These are phyloP conservation scores for Formica selysi DNA, from an alignment of 1,140 invertebrate genomes.

Conservation along the genomic window DNA sequence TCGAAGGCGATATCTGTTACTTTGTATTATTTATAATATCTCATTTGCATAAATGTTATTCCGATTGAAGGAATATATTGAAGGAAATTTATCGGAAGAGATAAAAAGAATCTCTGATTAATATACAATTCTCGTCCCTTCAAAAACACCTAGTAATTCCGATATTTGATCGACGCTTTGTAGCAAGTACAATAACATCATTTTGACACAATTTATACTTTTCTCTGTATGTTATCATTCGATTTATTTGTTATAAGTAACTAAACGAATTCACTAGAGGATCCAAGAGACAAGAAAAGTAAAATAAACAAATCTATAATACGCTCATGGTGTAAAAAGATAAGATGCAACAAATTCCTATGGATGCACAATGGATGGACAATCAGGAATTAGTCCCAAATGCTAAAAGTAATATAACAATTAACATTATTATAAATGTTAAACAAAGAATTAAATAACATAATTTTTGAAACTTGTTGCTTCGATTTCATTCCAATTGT, in stretches of 20 bases:
- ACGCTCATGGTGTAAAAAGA: neutral
- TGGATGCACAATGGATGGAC: neutral
- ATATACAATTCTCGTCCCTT: neutral
- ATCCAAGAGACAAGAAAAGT: neutral
- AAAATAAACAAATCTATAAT: neutral
- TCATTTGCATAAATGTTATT: constrained; percentile 34
- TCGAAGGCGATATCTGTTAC: constrained; percentile 65
- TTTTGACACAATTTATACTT: constrained; percentile 12
- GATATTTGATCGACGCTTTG: neutral
- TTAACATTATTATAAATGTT: neutral
- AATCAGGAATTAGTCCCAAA: constrained; percentile 19
- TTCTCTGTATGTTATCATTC: neutral
- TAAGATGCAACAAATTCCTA: neutral
- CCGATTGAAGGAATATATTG: neutral
- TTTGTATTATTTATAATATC: constrained; percentile 24
- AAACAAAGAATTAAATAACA: neutral
- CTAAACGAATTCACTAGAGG: neutral
- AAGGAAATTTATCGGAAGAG: neutral
- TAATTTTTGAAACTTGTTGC: neutral
- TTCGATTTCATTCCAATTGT: neutral
- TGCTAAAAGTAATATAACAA: neutral
- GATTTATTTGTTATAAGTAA: neutral
- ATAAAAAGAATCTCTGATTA: neutral
- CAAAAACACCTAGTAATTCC: neutral
- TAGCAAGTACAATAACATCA: neutral